Conservation (phyloP, 1,140 invertebrate genomes). For the Drosophila sproati region DNA sequence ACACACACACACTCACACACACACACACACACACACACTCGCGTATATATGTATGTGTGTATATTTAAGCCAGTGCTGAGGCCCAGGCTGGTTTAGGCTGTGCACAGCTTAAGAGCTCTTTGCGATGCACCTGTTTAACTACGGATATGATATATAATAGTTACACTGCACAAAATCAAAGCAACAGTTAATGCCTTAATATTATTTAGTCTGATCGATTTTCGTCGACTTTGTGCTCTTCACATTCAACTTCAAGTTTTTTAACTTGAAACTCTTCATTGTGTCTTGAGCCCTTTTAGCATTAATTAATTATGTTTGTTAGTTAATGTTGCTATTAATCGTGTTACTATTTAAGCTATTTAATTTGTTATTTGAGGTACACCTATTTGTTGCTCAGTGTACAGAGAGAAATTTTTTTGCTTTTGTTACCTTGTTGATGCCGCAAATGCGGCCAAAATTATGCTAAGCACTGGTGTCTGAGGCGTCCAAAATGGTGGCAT, state of each 20-base stretch:
- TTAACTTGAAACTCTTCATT: no score
- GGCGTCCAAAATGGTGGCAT: constrained; percentile 10
- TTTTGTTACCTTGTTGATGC: constrained; percentile 49
- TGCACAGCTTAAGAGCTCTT: constrained; percentile 56
- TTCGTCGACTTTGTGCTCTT: no score
- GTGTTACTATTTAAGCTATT: background rate
- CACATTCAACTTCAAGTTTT: background rate
- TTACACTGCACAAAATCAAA: constrained; percentile 1
- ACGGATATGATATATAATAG: constrained; percentile 11
- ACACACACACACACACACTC: background rate
- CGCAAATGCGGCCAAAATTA: constrained; percentile 72
- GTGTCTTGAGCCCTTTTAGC: no score
- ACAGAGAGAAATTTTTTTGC: constrained; percentile 30
- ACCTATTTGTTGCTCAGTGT: constrained; percentile 7
- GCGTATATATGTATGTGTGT: background rate
- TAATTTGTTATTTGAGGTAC: background rate
- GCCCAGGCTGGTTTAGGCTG: constrained; percentile 12
- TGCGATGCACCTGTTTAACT: constrained; percentile 51
- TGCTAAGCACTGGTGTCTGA: constrained; percentile 54
- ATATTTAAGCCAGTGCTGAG: constrained; percentile 18
- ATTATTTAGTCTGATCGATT: no score
- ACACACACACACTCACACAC: background rate
- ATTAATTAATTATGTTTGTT: no score
- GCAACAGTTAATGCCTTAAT: background rate
- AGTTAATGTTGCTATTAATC: no score